Conservation (phyloP, 2,888 invertebrate species). For the Caenorhabditis afra region DNA sequence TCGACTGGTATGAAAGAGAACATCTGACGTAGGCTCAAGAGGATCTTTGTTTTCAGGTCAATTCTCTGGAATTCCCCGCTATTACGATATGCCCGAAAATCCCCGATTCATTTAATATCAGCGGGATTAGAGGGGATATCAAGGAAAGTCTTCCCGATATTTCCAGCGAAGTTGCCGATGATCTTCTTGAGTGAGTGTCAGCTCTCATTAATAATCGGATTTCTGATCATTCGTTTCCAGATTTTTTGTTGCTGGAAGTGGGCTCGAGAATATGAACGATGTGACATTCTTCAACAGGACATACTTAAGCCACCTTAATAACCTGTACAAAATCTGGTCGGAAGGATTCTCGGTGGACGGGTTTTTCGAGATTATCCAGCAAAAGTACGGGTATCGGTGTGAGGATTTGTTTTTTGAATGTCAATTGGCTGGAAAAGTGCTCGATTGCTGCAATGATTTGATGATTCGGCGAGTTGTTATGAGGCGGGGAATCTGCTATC, state of each 20-base stretch:
- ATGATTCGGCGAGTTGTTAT: constrained; percentile 71
- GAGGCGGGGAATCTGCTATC: constrained; percentile 77
- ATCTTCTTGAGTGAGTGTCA: constrained; percentile 66
- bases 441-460: constrained; percentile 74
- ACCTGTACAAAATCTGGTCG: constrained; percentile 73
- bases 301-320: constrained; percentile 70
- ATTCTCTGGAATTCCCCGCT: constrained; percentile 72
- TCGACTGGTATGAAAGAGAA: constrained; percentile 60
- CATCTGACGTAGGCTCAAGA: too few species aligned
- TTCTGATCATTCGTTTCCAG: constrained; percentile 51
- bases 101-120: constrained; percentile 74
- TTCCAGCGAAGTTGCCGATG: constrained; percentile 56
- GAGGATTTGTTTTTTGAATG: constrained; percentile 76
- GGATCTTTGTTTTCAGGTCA: constrained; percentile 70
- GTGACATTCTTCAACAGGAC: constrained; percentile 71
- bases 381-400: constrained; percentile 77
- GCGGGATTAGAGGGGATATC: constrained; percentile 69
- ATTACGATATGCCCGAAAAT: constrained; percentile 78
- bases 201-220: background rate
- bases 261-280: constrained; percentile 76
- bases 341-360: constrained; percentile 67
- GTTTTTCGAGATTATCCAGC: constrained; percentile 75
- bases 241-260: constrained; percentile 74
- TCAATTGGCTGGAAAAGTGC: constrained; percentile 71
- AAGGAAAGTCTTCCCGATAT: constrained; percentile 64